Evolutionary conservation across 2,888 invertebrate genomes (phyloP).

Genomic region (Piscicola geometra): DNA sequence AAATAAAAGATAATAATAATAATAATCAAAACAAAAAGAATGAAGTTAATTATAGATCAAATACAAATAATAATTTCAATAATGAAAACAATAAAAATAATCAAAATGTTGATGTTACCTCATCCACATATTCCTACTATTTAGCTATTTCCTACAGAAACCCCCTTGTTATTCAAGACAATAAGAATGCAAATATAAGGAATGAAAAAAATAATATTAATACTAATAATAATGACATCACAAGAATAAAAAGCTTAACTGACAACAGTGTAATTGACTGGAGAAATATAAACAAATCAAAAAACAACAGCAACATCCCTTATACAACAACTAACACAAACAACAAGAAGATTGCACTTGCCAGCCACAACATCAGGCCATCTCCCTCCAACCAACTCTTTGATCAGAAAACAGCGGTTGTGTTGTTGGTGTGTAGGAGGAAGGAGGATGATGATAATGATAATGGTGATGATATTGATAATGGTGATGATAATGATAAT

Average conservation of each 20-base stretch:
- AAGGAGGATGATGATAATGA: too few species aligned
- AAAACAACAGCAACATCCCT: not conserved
- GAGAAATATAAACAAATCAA: too few species aligned
- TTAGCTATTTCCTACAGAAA: too few species aligned
- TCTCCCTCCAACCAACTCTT: not conserved
- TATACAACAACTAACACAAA: not conserved
- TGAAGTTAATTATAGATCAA: not conserved
- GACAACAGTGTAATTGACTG: too few species aligned
- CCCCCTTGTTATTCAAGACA: too few species aligned
- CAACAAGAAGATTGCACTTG: not conserved
- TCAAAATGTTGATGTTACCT: not conserved
- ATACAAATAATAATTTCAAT: not conserved
- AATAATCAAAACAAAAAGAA: slow-evolving; percentile 1
- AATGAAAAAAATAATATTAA: too few species aligned
- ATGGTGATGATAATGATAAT: too few species aligned
- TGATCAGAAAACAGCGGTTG: not conserved
- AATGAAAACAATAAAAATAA: not conserved
- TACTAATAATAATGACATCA: too few species aligned
- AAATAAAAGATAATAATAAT: too few species aligned
- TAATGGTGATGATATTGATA: too few species aligned
- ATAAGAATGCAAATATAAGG: too few species aligned
- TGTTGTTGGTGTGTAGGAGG: not conserved
- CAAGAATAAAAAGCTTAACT: too few species aligned
- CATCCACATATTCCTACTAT: not conserved
- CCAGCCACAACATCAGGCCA: not conserved